Base-by-base conservation (phyloP, 2,888 invertebrate species). In the Cylindroiulus punctatus region DNA sequence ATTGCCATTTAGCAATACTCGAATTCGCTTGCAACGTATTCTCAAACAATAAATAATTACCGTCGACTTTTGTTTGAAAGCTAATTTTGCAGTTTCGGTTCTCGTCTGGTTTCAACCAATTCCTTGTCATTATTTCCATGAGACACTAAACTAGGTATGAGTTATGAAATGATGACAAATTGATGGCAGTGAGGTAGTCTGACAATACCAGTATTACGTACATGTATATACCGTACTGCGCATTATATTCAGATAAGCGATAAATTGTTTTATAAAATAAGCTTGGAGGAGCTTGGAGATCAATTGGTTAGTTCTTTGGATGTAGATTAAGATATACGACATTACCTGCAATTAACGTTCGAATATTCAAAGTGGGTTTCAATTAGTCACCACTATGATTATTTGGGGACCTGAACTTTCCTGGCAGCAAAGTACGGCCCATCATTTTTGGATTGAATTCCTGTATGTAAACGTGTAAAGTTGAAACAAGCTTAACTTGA, bases 21-120 rank as follows among this genome's bases (percentile, higher is more conserved):
- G 76, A 12, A 76, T 30, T 30, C 30, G 14, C 22, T 65, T 76
- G 76, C 76, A 76, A 76, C 30, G 17, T 76, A 76, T 30, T 14
- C 76, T 26, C 14, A 76, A 76, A 76, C 76, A 76, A 76, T 26
- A 10, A 76, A 30, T 76, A 76, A 76, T 76, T 76, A 76, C 76
- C 76, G 30, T 76, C 76, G 76, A 76, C 76, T 76, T 76, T 76
- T 76, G 76, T 76, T 76, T 30, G 30, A 76, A 44, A 30, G 26
- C 14, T 22, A 76, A 76, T 76, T 76, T 76, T 3, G 30, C 76
- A 76, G 14, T 76, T 76, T 76, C 30, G 30, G 30, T 76, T 76
- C 76, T 30, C 14, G 30, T 76, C 76, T 76, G 76, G 76, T 76
- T 76, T 76, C 30, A 76, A 30, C 76, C 76, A 76, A 76, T 30